Evolutionary conservation across 2,888 invertebrate species (phyloP).

Genomic region (Glaucopsyche alexis): DNA sequence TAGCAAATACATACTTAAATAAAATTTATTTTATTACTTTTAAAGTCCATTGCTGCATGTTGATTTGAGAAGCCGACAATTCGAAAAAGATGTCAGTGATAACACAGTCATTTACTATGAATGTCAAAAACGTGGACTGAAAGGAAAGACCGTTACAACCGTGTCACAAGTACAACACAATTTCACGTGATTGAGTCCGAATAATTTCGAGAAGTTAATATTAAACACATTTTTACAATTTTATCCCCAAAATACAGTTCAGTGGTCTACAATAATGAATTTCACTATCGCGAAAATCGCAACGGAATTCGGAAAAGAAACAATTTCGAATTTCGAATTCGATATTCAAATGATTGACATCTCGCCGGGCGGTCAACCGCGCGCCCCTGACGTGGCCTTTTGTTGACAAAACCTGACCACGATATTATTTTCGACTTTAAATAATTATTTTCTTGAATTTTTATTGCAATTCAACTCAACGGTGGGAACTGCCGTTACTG

Average conservation of each 20-base stretch:
- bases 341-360: slow-evolving; percentile 79
- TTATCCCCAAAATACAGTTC: slow-evolving; percentile 64
- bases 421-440: slow-evolving; percentile 64
- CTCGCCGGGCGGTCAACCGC: slow-evolving; percentile 72
- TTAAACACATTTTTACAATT: slow-evolving; percentile 48
- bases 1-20: not conserved
- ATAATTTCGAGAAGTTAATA: slow-evolving; percentile 46
- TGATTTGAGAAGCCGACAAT: slow-evolving; percentile 5
- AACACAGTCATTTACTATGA: not conserved
- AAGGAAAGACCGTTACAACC: slow-evolving; percentile 58
- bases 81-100: slow-evolving; percentile 19
- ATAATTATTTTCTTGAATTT: slow-evolving; percentile 63
- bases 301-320: slow-evolving; percentile 65
- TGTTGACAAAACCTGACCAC: slow-evolving; percentile 65
- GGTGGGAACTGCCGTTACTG: slow-evolving; percentile 64
- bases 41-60: not conserved
- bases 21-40: not conserved
- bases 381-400: slow-evolving; percentile 49
- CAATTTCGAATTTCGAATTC: slow-evolving; percentile 56
- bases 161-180: slow-evolving; percentile 41
- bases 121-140: slow-evolving; percentile 9
- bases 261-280: slow-evolving; percentile 64
- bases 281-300: slow-evolving; percentile 68
- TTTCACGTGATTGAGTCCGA: slow-evolving; percentile 60
- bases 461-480: slow-evolving; percentile 51